Percentiles rank a stretch among this genome's conserved stretches.
Conservation (phyloP, 1,140 invertebrate species). For the Panagrolaimus sp. region DNA sequence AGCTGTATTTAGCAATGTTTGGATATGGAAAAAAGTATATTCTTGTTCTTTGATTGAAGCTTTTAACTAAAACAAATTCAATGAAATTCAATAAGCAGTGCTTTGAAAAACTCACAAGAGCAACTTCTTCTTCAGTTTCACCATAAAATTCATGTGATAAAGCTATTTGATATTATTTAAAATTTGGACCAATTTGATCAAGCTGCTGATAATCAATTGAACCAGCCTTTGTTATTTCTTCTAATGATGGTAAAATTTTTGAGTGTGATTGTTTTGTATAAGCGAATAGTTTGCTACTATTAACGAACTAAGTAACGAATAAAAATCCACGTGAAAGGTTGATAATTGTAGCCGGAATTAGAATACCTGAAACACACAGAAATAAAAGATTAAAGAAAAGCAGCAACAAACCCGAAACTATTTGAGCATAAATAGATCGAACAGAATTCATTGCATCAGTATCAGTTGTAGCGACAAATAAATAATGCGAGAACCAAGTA, state of each 20-base stretch:
- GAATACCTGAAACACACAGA: slow-evolving; percentile 59
- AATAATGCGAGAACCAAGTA: no score
- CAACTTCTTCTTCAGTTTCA: slow-evolving; percentile 14
- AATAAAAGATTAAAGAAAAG: neutral
- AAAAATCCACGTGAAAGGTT: slow-evolving; percentile 83
- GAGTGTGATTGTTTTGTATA: slow-evolving; percentile 68
- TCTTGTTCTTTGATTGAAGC: slow-evolving; percentile 13
- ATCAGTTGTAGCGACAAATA: slow-evolving; percentile 83
- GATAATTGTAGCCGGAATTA: slow-evolving; percentile 82
- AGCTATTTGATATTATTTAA: slow-evolving; percentile 10
- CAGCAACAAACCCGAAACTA: slow-evolving; percentile 30
- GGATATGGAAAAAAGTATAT: neutral
- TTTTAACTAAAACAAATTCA: slow-evolving; percentile 17
- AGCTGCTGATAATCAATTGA: no score
- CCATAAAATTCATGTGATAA: neutral
- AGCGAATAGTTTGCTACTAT: slow-evolving; percentile 94
- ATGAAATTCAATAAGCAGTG: no score
- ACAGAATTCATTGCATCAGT: slow-evolving; percentile 90
- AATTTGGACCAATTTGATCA: neutral
- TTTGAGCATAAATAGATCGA: slow-evolving; percentile 29
- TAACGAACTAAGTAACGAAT: slow-evolving; percentile 88
- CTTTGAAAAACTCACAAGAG: neutral
- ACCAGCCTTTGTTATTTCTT: neutral
- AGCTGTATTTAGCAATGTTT: neutral
- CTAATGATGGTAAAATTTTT: neutral